Base-by-base conservation (phyloP, 30 jellyfish, hydroid and myxozoan genomes). In the Nemopilema nomurai region DNA sequence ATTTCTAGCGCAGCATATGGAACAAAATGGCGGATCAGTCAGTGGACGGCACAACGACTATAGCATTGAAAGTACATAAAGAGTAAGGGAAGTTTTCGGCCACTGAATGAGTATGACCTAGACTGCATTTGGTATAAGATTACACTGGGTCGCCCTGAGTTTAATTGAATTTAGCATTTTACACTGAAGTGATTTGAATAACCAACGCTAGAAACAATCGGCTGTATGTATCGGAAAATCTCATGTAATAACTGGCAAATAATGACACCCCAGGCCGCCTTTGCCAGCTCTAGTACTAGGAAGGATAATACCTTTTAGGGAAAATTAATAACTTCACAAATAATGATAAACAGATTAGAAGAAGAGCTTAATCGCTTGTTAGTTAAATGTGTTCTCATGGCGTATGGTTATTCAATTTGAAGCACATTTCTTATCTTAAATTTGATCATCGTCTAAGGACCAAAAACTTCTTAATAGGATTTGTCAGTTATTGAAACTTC, bases 71-170 rank as follows among this genome's bases (percentile, higher is more conserved):
- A 41, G 13, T 41, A 6, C 13, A 3, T 41, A 41, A 41, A 41
- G 57, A 41, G 57, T 41, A 3, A n/a, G 57, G 57, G 57, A 41
- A 41, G 13, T 41, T 41, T 41, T 41, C 57, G 57, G 57, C 57
- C 57, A 41, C 57, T 41, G 28, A 30, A 77, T 57, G 51, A 52
- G 51, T 24, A 24, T 77, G 87, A 77, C 87, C 87, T 77, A 77
- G 87, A 77, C 87, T 53, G 32, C 22, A 21, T 30, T 77, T 62
- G 87, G 87, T 77, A 77, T 77, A 77, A 52, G 87, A 77, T 77
- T 62, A 77, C 87, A 77, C n/a, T 32, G 16, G 51, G 87, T 77
- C 87, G 76, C 87, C 87, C 68, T 20, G 0, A 18, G 31, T n/a
- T 28, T 77, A 77, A 77, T 77, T 49, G 31, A 68, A 77, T 77